Percentiles rank a stretch among this genome's conserved stretches.
Evolutionary conservation across 92 coral and sea anemone species (phyloP).

Genomic region (Umimayanthus kanabou): DNA sequence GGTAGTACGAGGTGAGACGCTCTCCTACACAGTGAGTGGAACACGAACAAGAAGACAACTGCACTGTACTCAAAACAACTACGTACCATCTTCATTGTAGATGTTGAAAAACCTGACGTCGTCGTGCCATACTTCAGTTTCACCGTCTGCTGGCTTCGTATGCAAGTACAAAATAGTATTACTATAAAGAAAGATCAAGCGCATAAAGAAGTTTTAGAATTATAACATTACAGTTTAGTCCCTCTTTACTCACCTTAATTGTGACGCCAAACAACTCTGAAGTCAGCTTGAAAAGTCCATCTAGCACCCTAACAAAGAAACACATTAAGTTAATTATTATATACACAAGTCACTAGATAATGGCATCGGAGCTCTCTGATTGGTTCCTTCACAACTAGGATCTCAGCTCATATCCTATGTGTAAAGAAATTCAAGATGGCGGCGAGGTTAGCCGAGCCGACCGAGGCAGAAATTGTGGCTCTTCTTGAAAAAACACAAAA

Average conservation of each 20-base stretch:
- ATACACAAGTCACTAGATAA: no score
- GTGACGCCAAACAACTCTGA: conserved; percentile 72
- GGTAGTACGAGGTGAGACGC: neutral
- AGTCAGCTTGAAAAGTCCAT: conserved; percentile 80
- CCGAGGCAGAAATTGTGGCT: no score
- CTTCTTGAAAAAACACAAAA: no score
- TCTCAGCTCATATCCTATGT: no score
- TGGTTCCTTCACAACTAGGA: no score
- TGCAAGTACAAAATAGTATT: conserved; percentile 5
- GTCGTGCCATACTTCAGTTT: conserved; percentile 78
- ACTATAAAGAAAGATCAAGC: neutral
- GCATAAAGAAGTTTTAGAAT: neutral
- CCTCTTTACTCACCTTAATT: conserved; percentile 52
- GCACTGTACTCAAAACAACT: neutral
- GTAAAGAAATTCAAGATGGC: no score
- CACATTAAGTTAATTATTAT: neutral
- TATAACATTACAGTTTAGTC: no score
- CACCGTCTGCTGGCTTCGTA: conserved; percentile 69
- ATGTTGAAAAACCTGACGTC: conserved; percentile 81
- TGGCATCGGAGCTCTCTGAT: no score
- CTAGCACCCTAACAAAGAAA: conserved; percentile 65
- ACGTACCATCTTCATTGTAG: conserved; percentile 59
- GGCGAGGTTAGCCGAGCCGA: no score
- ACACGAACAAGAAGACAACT: neutral
- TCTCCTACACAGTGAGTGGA: neutral